These are phyloP conservation scores for Sylvia atricapilla DNA, from an alignment of 2,113 vertebrate species.

Conservation along the genomic window DNA sequence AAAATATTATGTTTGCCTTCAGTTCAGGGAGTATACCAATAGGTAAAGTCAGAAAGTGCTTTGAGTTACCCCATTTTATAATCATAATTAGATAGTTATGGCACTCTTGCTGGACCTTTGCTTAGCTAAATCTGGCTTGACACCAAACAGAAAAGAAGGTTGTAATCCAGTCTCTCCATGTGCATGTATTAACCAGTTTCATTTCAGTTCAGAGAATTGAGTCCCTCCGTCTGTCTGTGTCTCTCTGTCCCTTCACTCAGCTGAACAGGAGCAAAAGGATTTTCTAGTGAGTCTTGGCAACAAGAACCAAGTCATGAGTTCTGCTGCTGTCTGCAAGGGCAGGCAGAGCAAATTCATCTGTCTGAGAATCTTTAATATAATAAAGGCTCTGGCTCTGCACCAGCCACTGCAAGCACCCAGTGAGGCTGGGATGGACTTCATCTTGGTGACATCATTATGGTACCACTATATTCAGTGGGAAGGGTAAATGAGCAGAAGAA, in stretches of 20 bases:
- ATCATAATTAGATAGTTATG: neutral
- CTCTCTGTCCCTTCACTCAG: neutral
- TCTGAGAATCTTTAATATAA: neutral
- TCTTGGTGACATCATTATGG: neutral
- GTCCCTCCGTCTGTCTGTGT: neutral
- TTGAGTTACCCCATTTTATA: neutral
- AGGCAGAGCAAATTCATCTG: neutral
- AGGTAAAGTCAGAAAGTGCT: neutral
- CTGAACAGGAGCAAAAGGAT: neutral
- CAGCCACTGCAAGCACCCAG: rapidly evolving
- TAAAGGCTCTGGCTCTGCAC: neutral
- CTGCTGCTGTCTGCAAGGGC: neutral
- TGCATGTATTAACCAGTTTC: neutral
- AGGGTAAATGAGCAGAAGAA: neutral
- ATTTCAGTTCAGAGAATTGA: neutral
- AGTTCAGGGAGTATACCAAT: neutral
- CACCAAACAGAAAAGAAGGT: neutral
- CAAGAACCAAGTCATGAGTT: rapidly evolving
- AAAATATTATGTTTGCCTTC: neutral
- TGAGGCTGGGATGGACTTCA: neutral
- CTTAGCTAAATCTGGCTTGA: neutral
- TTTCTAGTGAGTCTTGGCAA: neutral
- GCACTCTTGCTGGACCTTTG: neutral
- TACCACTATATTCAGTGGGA: neutral
- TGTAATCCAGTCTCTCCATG: neutral